Base-by-base conservation (phyloP, 2,113 vertebrate species). In the Barnardius zonarius region DNA sequence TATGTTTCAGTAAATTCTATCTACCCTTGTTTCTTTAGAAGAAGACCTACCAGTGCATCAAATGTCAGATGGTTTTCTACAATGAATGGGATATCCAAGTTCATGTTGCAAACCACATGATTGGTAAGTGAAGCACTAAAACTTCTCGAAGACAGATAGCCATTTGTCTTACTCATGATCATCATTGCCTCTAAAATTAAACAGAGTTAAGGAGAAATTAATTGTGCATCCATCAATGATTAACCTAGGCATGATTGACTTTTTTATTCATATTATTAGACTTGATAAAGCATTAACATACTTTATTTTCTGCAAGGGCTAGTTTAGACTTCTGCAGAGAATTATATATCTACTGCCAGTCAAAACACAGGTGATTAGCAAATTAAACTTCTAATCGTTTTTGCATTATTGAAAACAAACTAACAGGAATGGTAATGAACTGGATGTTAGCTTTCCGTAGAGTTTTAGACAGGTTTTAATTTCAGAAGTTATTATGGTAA, bases 51-150 rank as follows among this genome's bases (percentile, higher is more conserved):
- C 99, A 99, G 97, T 99, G 99, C 98, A 99, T 99, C 98, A 99
- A 99, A 98, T 99, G 99, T 98, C 99, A 99, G 98, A 99, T 99
- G 99, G 99, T 99, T 95, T 99, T 99, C 98, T 99, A 99, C 98
- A 99, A 99, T 94, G 99, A 99, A 97, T 99, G 99, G 99, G 99
- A 99, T 98, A 99, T 99, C 97, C 99, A 99, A 97, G 99, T 99
- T 96, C 99, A 99, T 91, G 99, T 99, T 97, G 99, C 99, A 97
- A 99, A 99, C 96, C 99, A 99, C 98, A 99, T 99, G 99, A 99
- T 99, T 96, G 99, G 99, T 99, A 98, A 99, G 99, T 98, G 91
- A 97, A 74, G 51, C 93, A 82, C 91, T 93, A 79, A 97, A 95
- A 96, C 81, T 97, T 97, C 78, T 96, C 95, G 61, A 96, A 94